phyloP scores from a whole-genome alignment of 2,797 vertebrate species.

The Cynodonichthys magdalenae region DNA sequence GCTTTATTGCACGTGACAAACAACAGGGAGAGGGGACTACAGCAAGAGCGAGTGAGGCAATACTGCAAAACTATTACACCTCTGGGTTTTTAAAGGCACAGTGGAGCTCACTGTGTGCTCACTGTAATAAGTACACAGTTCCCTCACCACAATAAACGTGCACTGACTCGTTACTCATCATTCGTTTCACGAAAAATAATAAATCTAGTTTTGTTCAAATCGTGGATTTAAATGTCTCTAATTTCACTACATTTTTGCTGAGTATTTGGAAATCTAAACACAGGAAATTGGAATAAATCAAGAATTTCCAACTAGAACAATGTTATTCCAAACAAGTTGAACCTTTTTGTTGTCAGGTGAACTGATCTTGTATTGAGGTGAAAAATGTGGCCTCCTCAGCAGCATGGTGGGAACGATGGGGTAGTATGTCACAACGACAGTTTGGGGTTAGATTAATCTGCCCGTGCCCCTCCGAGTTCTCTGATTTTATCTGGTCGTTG shows the following conservation, averaged over 20 bases:
- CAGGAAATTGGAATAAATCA: background rate
- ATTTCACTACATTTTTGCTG: no score
- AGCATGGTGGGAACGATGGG: constrained; percentile 18
- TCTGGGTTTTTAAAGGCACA: constrained; percentile 23
- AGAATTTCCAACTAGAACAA: constrained; percentile 8
- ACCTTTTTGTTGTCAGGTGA: constrained; percentile 37
- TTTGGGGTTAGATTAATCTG: constrained; percentile 59
- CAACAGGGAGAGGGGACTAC: background rate
- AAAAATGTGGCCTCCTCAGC: constrained; percentile 34
- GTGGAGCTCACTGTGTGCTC: constrained; percentile 24
- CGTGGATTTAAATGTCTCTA: no score
- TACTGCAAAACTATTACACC: background rate
- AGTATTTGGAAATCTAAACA: background rate
- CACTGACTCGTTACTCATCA: background rate
- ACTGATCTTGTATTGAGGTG: constrained; percentile 36
- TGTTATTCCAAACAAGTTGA: constrained; percentile 29
- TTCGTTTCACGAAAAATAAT: background rate
- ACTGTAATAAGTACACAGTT: constrained; percentile 23
- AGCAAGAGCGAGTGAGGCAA: background rate
- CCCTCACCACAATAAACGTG: background rate
- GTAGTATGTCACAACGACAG: constrained; percentile 54
- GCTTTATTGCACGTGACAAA: background rate
- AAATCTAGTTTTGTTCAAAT: no score
- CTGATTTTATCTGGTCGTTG: constrained; percentile 30
- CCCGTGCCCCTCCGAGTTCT: constrained; percentile 15